Evolutionary conservation across 2,888 invertebrate genomes (phyloP).

Genomic region (Ariolimax columbianus): DNA sequence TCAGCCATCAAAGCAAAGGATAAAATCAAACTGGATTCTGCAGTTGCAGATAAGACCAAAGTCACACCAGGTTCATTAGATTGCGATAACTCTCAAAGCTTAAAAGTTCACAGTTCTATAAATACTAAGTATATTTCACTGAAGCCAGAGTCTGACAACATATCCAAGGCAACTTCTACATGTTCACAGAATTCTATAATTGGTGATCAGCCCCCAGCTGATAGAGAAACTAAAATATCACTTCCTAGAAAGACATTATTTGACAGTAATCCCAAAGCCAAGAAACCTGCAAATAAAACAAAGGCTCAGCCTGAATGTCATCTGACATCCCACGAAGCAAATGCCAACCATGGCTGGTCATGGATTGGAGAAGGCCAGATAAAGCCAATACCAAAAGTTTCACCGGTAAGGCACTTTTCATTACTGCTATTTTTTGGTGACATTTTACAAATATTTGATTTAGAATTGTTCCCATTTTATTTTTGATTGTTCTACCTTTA

Average conservation of each 20-base stretch:
- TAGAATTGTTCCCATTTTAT: neutral
- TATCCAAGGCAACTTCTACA: neutral
- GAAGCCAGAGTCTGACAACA: neutral
- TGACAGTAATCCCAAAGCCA: neutral
- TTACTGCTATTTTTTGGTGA: neutral
- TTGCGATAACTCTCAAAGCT: neutral
- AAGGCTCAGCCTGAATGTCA: constrained; percentile 38
- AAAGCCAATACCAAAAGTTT: constrained; percentile 61
- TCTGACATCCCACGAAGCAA: constrained; percentile 31
- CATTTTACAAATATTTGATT: neutral
- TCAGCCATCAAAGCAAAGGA: neutral
- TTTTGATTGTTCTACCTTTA: no score
- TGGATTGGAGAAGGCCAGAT: constrained; percentile 67
- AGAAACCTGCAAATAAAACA: constrained; percentile 38
- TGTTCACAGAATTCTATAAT: neutral
- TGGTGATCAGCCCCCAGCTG: constrained; percentile 40
- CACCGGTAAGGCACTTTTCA: constrained; percentile 48
- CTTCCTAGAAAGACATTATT: neutral
- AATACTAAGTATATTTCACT: neutral
- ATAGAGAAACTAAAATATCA: constrained; percentile 29
- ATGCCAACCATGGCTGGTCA: constrained; percentile 68
- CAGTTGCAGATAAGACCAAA: neutral
- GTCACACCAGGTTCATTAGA: no score
- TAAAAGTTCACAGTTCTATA: neutral
- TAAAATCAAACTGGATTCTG: neutral